Conservation (phyloP, 1,140 invertebrate genomes). For the Diorhabda sublineata region DNA sequence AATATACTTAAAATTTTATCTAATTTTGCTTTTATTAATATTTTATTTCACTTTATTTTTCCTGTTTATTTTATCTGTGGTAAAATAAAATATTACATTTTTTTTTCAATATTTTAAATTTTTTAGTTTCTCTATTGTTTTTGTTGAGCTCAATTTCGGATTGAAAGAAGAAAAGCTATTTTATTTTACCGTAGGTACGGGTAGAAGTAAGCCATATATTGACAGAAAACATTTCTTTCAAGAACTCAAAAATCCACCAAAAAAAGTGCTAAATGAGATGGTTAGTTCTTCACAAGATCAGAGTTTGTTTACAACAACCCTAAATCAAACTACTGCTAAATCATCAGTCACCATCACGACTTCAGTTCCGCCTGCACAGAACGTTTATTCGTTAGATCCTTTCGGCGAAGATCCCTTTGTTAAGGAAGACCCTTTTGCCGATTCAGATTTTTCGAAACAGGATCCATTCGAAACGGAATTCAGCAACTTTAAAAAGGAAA, state of each 20-base stretch:
- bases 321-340: constrained; percentile 40
- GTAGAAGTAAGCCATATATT: constrained; percentile 83
- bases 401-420: constrained; percentile 69
- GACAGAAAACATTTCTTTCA: constrained; percentile 95
- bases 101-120: background rate
- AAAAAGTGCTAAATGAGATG: constrained; percentile 84
- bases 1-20: background rate
- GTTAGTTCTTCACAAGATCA: constrained; percentile 41
- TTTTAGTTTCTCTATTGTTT: background rate
- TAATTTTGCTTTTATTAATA: background rate
- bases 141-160: background rate
- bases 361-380: constrained; percentile 10
- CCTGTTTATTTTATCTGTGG: constrained; percentile 30
- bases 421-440: constrained; percentile 60
- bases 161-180: constrained; percentile 29
- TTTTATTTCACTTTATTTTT: background rate
- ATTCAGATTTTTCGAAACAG: constrained; percentile 50
- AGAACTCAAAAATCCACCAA: constrained; percentile 87
- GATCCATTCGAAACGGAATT: constrained; percentile 63
- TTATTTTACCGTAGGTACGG: constrained; percentile 65
- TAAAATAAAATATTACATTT: constrained; percentile 38
- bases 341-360: constrained; percentile 47
- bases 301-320: constrained; percentile 26
- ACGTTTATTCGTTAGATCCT: constrained; percentile 54
- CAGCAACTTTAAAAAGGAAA: constrained; percentile 29